Evolutionary conservation across 2,888 invertebrate species (phyloP).

Genomic region (Eupithecia exiguata): DNA sequence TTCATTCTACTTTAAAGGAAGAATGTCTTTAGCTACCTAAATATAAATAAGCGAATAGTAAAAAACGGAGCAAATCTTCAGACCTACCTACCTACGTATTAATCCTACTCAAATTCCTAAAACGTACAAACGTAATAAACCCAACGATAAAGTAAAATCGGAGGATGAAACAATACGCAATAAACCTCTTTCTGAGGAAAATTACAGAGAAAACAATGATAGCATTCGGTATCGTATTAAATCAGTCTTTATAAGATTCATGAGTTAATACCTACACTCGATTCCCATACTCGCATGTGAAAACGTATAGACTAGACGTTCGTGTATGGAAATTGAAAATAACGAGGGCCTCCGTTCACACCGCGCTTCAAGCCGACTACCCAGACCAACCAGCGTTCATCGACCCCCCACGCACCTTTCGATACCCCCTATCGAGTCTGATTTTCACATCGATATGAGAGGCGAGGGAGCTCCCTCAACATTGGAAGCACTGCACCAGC

Average conservation of each 20-base stretch:
- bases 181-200: conserved; percentile 48
- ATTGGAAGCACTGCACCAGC: conserved; percentile 72
- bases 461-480: conserved; percentile 64
- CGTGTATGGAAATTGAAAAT: conserved; percentile 84
- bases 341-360: conserved; percentile 81
- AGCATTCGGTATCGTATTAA: conserved; percentile 60
- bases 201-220: conserved; percentile 59
- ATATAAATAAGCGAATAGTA: conserved; percentile 2
- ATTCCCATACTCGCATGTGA: conserved; percentile 72
- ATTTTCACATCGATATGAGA: conserved; percentile 65
- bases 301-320: conserved; percentile 75
- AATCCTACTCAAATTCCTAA: conserved; percentile 44
- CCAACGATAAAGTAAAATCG: conserved; percentile 43
- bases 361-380: conserved; percentile 77
- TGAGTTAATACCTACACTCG: conserved; percentile 74
- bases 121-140: conserved; percentile 44
- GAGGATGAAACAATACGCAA: conserved; percentile 47
- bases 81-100: conserved; percentile 27
- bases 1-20: background rate
- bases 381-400: conserved; percentile 68
- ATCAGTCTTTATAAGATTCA: conserved; percentile 81
- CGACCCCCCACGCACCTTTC: conserved; percentile 66
- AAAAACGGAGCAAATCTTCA: conserved; percentile 13
- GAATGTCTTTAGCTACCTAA: conserved; percentile 5
- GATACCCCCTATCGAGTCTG: conserved; percentile 67